Evolutionary conservation across 1,140 invertebrate species (phyloP).

Genomic region (Drosophila lacertosa): DNA sequence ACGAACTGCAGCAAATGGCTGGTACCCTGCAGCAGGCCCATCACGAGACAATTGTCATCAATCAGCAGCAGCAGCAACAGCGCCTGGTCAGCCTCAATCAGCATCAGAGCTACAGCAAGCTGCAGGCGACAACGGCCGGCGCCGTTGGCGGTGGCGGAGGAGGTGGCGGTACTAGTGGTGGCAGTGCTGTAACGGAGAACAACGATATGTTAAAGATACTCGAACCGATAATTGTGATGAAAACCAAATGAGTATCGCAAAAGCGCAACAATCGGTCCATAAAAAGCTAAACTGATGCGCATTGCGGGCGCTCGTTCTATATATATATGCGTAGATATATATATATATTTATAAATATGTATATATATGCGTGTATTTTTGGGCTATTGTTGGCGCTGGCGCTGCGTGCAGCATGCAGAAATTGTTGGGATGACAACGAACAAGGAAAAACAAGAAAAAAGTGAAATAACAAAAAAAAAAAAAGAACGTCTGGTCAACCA

Average conservation of each 20-base stretch:
- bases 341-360: background rate
- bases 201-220: slow-evolving; percentile 83
- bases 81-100: slow-evolving; percentile 38
- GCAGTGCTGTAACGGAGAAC: slow-evolving; percentile 64
- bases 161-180: slow-evolving; percentile 29
- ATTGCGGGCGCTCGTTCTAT: too few relatives aligned
- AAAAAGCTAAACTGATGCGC: slow-evolving; percentile 27
- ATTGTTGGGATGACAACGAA: slow-evolving; percentile 12
- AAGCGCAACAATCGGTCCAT: slow-evolving; percentile 47
- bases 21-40: slow-evolving; percentile 55
- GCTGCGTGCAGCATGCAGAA: slow-evolving; percentile 10
- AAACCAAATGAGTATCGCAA: slow-evolving; percentile 79
- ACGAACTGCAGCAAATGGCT: slow-evolving; percentile 62
- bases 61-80: slow-evolving; percentile 56
- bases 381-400: slow-evolving; percentile 32
- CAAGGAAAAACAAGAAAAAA: background rate
- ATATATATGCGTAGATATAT: background rate
- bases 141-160: slow-evolving; percentile 30
- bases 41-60: slow-evolving; percentile 68
- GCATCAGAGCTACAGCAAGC: slow-evolving; percentile 57
- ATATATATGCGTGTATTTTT: background rate
- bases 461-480: background rate
- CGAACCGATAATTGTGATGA: slow-evolving; percentile 84
- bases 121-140: slow-evolving; percentile 43
- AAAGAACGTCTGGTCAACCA: slow-evolving; percentile 11